Evolutionary conservation across 2,888 invertebrate species (phyloP).

Genomic region (Oscheius onirici): DNA sequence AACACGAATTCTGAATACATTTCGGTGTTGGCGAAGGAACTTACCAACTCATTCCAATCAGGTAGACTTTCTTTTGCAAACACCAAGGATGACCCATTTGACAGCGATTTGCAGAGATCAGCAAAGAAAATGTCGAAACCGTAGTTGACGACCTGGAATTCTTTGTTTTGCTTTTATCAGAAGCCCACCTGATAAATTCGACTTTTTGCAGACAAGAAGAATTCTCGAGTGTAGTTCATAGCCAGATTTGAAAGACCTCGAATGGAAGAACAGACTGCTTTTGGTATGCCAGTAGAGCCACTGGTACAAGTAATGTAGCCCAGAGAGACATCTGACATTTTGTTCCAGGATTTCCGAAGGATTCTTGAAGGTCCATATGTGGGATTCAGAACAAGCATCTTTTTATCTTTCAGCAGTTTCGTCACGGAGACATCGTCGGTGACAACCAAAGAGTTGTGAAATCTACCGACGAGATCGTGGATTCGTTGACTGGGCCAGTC

Average conservation of each 20-base stretch:
- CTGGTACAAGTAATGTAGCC: slow-evolving; percentile 64
- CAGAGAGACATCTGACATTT: neutral
- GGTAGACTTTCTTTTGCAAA: slow-evolving; percentile 34
- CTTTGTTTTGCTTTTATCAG: neutral
- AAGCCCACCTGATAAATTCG: slow-evolving; percentile 52
- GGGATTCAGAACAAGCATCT: neutral
- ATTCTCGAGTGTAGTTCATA: slow-evolving; percentile 49
- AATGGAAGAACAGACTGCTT: slow-evolving; percentile 55
- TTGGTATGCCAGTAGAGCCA: slow-evolving; percentile 65
- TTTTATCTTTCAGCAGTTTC: neutral
- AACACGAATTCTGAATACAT: slow-evolving; percentile 12
- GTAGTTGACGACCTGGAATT: slow-evolving; percentile 56
- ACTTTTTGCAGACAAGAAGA: slow-evolving; percentile 36
- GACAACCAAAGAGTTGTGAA: slow-evolving; percentile 27
- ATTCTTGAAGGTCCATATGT: neutral
- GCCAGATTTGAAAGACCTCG: slow-evolving; percentile 58
- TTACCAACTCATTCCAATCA: slow-evolving; percentile 32
- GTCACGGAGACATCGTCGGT: slow-evolving; percentile 16
- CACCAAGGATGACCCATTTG: slow-evolving; percentile 41
- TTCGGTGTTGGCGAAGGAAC: neutral
- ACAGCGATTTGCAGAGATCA: slow-evolving; percentile 54
- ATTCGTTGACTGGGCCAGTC: slow-evolving; percentile 46
- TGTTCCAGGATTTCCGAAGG: neutral
- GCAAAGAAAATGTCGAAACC: slow-evolving; percentile 69
- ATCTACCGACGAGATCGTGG: neutral